These are phyloP conservation scores for Bruchidius siliquastri DNA, from an alignment of 2,888 invertebrate species.

Conservation along the genomic window DNA sequence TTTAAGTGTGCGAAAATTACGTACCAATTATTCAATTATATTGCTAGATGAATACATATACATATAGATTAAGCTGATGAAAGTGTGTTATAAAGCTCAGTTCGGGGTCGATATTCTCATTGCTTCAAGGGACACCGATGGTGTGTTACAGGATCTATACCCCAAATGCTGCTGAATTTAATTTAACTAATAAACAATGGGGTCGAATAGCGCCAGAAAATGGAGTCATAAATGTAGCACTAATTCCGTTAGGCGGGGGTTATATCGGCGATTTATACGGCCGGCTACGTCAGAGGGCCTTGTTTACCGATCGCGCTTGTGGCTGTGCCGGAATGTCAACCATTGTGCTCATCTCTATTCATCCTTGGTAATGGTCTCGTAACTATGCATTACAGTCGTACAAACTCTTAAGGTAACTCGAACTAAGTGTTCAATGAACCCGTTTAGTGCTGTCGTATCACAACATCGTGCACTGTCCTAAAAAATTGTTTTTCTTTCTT, in stretches of 20 bases:
- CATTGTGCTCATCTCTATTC: neutral
- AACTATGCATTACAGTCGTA: neutral
- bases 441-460: no score
- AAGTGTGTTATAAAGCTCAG: no score
- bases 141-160: neutral
- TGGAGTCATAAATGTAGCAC: neutral
- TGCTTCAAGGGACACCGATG: neutral
- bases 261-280: neutral
- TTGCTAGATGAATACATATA: no score
- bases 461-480: no score
- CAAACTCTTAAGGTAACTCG: no score
- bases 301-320: neutral
- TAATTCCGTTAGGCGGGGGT: neutral
- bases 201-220: neutral
- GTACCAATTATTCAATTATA: no score
- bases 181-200: neutral
- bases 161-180: neutral
- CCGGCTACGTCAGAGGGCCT: neutral
- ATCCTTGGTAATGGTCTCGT: neutral
- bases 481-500: no score
- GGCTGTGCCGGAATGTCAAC: neutral
- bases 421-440: no score
- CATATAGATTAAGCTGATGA: no score
- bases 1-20: no score
- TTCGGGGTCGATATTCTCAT: no score